These are phyloP conservation scores for Helostoma temminkii DNA, from an alignment of 2,797 vertebrate genomes.

Conservation along the genomic window DNA sequence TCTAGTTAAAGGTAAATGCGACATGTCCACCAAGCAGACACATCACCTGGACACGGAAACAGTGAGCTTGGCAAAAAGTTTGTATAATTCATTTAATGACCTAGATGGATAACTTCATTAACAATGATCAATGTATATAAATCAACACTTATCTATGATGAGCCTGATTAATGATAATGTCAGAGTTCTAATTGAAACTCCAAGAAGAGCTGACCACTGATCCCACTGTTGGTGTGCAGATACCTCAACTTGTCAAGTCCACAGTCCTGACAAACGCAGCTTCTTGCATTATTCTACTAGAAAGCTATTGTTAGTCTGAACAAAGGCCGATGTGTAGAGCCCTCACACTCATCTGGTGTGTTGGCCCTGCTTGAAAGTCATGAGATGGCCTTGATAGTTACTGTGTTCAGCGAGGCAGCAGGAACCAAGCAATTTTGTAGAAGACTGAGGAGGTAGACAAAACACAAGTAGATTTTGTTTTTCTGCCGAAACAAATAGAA, in stretches of 20 bases:
- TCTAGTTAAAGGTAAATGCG: no score
- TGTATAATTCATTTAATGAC: no score
- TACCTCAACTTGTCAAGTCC: background rate
- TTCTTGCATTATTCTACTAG: slow-evolving; percentile 12
- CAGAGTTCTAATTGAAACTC: no score
- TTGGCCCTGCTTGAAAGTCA: background rate
- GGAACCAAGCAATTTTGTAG: background rate
- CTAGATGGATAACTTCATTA: no score
- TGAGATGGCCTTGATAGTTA: background rate
- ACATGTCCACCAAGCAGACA: no score
- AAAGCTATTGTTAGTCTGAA: slow-evolving; percentile 6
- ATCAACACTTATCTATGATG: no score
- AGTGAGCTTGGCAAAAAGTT: no score
- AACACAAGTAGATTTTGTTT: background rate
- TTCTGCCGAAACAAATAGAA: slow-evolving; percentile 10
- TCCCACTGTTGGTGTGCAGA: no score
- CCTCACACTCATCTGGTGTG: background rate
- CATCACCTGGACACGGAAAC: no score
- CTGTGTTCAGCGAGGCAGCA: background rate
- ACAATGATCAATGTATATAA: no score
- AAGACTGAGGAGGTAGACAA: background rate
- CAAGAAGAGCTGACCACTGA: no score
- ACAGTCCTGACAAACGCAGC: background rate
- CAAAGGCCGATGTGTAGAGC: slow-evolving; percentile 4
- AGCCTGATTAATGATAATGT: no score